Evolutionary conservation across 1,140 invertebrate genomes (phyloP).

Genomic region (Brachionus rotundiformis): DNA sequence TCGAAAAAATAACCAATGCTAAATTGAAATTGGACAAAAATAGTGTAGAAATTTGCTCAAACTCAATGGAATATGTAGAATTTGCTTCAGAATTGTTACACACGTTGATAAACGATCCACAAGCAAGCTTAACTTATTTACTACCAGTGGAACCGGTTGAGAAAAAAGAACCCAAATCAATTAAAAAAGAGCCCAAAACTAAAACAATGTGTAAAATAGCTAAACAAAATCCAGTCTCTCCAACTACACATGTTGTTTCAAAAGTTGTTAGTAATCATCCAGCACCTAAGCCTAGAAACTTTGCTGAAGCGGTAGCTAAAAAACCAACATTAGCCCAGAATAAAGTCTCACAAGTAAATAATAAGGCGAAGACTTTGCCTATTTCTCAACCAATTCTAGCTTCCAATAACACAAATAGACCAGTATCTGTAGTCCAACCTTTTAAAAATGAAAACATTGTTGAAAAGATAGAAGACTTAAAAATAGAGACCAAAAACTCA

Average conservation of each 20-base stretch:
- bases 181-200: background rate
- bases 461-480: background rate
- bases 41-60: background rate
- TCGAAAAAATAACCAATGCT: constrained; percentile 8
- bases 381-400: background rate
- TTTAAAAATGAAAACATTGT: constrained; percentile 18
- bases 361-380: background rate
- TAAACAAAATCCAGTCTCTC: background rate
- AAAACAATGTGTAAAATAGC: background rate
- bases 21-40: background rate
- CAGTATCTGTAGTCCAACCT: background rate
- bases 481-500: background rate
- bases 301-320: constrained; percentile 35
- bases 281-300: background rate
- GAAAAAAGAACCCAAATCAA: background rate
- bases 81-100: constrained; percentile 10
- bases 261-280: background rate
- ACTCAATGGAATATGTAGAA: constrained; percentile 3
- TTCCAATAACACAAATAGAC: background rate
- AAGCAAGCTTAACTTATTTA: background rate
- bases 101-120: constrained; percentile 22
- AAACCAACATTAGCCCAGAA: background rate
- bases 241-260: background rate
- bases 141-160: background rate
- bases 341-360: background rate